phyloP scores from a whole-genome alignment of 2,113 vertebrate species.

The Aramus guarauna region DNA sequence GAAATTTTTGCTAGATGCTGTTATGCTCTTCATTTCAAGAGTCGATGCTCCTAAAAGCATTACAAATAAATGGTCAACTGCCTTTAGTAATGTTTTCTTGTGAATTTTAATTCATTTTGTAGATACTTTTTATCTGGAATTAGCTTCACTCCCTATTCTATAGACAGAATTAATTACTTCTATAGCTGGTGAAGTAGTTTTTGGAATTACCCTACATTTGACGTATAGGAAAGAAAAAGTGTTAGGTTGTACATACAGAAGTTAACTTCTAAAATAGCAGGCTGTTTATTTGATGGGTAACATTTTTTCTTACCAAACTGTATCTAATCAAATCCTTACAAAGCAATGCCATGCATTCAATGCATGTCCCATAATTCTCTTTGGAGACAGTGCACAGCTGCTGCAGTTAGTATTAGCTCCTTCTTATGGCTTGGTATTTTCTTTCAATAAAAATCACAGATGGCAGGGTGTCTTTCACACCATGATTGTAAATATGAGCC shows the following conservation, averaged over 20 bases:
- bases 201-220: not conserved
- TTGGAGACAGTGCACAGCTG: conserved; percentile 78
- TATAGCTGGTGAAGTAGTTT: not conserved
- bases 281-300: conserved; percentile 33
- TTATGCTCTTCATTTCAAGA: not conserved
- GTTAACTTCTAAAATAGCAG: conserved; percentile 14
- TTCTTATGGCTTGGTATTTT: conserved; percentile 72
- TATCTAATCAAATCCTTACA: conserved; percentile 65
- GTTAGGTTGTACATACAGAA: not conserved
- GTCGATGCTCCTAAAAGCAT: not conserved
- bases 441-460: conserved; percentile 78
- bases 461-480: conserved; percentile 64
- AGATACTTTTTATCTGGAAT: not conserved
- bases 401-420: conserved; percentile 70
- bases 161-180: conserved; percentile 13
- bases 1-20: not conserved
- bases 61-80: not conserved
- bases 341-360: conserved; percentile 65
- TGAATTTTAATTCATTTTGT: not conserved
- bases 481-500: conserved; percentile 52
- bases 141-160: not conserved
- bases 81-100: not conserved
- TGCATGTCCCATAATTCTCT: conserved; percentile 72
- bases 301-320: conserved; percentile 48
- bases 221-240: not conserved